phyloP scores from a whole-genome alignment of 2,888 invertebrate genomes.

The Tachina grossa region DNA sequence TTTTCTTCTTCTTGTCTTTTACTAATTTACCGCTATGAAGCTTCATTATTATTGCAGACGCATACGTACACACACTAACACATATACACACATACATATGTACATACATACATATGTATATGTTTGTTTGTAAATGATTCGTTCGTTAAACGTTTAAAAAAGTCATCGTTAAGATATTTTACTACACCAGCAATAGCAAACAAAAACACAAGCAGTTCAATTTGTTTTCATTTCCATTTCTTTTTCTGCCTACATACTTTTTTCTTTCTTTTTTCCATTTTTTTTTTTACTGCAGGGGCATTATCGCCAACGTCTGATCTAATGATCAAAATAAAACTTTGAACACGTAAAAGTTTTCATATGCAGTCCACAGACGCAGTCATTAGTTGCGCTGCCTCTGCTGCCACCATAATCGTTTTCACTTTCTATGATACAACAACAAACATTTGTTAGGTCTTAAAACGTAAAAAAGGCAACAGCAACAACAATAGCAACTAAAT shows the following conservation, averaged over 20 bases:
- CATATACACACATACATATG: not conserved
- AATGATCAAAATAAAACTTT: slow-evolving; percentile 51
- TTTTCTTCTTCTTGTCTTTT: slow-evolving; percentile 43
- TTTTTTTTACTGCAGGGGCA: slow-evolving; percentile 3
- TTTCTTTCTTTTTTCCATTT: slow-evolving; percentile 6
- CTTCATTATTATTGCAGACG: slow-evolving; percentile 44
- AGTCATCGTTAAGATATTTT: slow-evolving; percentile 54
- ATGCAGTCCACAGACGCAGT: slow-evolving; percentile 45
- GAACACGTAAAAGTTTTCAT: slow-evolving; percentile 48
- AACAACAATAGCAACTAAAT: slow-evolving; percentile 45
- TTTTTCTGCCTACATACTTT: not conserved
- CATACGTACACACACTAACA: not conserved
- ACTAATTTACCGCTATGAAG: slow-evolving; percentile 52
- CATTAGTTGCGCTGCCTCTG: slow-evolving; percentile 44
- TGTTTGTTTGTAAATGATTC: slow-evolving; percentile 43
- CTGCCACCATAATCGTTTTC: slow-evolving; percentile 72
- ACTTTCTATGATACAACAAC: slow-evolving; percentile 72
- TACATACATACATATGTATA: not conserved
- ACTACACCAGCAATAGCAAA: slow-evolving; percentile 36
- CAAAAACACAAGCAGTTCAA: slow-evolving; percentile 2
- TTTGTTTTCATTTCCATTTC: slow-evolving; percentile 50
- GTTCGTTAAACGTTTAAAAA: slow-evolving; percentile 59
- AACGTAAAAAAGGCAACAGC: slow-evolving; percentile 60
- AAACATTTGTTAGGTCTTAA: slow-evolving; percentile 61
- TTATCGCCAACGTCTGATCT: slow-evolving; percentile 59